phyloP scores from a whole-genome alignment of 2,888 invertebrate species.

The Ellobium chinense region DNA sequence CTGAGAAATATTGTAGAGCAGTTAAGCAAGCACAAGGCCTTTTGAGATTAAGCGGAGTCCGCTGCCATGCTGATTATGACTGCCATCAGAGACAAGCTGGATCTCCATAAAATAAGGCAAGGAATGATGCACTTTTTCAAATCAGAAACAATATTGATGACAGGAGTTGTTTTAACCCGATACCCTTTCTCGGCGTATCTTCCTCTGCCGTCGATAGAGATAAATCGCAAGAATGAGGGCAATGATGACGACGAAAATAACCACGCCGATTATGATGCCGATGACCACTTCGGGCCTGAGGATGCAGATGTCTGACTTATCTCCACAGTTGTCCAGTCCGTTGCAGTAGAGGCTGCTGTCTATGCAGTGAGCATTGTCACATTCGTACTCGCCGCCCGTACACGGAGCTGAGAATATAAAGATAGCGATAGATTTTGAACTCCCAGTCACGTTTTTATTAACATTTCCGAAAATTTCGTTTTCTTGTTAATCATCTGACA shows the following conservation, averaged over 20 bases:
- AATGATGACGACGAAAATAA: slow-evolving; percentile 42
- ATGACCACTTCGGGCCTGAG: slow-evolving; percentile 41
- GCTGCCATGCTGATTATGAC: no score
- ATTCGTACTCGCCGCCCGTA: slow-evolving; percentile 43
- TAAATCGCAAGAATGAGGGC: slow-evolving; percentile 46
- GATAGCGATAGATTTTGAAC: neutral
- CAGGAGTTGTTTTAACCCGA: slow-evolving; percentile 48
- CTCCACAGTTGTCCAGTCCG: slow-evolving; percentile 55
- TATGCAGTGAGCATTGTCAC: slow-evolving; percentile 53
- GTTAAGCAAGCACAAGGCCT: no score
- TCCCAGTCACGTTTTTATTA: no score
- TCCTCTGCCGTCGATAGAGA: slow-evolving; percentile 43
- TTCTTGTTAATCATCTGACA: no score
- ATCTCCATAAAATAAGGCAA: no score
- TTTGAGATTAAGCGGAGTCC: no score
- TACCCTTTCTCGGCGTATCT: slow-evolving; percentile 51
- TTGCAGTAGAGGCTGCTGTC: slow-evolving; percentile 49
- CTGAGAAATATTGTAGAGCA: no score
- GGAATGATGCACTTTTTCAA: no score
- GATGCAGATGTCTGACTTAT: slow-evolving; percentile 52
- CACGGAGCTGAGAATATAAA: slow-evolving; percentile 39
- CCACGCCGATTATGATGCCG: slow-evolving; percentile 46
- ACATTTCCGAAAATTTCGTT: no score
- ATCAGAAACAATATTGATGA: no score
- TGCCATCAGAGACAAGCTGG: no score